phyloP scores from a whole-genome alignment of 2,797 vertebrate genomes.

The Dermochelys coriacea region DNA sequence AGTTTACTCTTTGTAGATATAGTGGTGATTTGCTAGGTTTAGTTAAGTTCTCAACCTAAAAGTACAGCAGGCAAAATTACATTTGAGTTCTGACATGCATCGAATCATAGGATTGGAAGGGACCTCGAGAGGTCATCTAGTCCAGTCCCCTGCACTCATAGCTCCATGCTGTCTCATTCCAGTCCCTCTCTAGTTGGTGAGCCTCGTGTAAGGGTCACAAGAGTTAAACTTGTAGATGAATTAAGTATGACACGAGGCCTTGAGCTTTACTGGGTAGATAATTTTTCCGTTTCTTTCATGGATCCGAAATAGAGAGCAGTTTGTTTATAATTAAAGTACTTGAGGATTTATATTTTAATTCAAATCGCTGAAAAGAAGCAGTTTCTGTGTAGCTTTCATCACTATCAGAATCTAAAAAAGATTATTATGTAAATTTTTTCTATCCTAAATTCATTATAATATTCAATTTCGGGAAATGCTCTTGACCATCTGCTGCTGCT shows the following conservation, averaged over 20 bases:
- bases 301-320: conserved; percentile 14
- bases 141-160: no score
- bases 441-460: conserved; percentile 68
- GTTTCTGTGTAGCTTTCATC: conserved; percentile 61
- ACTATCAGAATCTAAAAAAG: conserved; percentile 60
- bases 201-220: rapidly evolving
- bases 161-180: rapidly evolving
- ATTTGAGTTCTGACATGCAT: rapidly evolving
- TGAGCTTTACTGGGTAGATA: conserved; percentile 14
- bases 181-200: rapidly evolving
- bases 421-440: conserved; percentile 75
- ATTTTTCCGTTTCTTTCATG: conserved; percentile 58
- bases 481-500: conserved; percentile 76
- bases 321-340: conserved; percentile 67
- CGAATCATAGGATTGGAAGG: no score
- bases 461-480: conserved; percentile 74
- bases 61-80: rapidly evolving
- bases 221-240: neutral
- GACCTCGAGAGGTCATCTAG: no score
- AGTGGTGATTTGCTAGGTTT: rapidly evolving
- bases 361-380: conserved; percentile 48
- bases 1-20: rapidly evolving
- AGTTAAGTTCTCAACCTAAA: neutral
- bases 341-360: conserved; percentile 37
- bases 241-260: neutral